Evolutionary conservation across 2,797 vertebrate genomes (phyloP).

Genomic region (Danio choprae): DNA sequence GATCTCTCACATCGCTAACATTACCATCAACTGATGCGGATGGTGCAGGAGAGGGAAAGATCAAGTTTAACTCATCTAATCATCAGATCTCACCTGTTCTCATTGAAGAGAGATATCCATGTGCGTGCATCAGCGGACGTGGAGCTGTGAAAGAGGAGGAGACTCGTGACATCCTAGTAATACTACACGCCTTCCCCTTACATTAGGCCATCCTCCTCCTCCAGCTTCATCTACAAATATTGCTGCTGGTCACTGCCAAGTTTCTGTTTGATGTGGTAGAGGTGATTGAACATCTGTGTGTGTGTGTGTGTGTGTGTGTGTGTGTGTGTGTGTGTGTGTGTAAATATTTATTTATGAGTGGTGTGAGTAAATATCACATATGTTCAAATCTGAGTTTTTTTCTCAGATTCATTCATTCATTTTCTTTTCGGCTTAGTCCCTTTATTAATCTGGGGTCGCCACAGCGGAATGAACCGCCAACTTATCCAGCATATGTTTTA

Average conservation of each 20-base stretch:
- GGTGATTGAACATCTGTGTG: background rate
- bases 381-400: too few species aligned
- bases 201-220: conserved; percentile 11
- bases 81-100: conserved; percentile 25
- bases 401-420: too few species aligned
- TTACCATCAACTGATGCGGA: background rate
- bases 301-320: too few species aligned
- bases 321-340: too few species aligned
- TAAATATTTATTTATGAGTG: too few species aligned
- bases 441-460: too few species aligned
- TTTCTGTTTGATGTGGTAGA: background rate
- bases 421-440: too few species aligned
- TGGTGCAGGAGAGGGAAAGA: background rate
- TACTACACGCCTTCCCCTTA: background rate
- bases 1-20: background rate
- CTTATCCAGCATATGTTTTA: too few species aligned
- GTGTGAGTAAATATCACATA: background rate
- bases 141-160: conserved; percentile 11
- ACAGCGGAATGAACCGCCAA: too few species aligned
- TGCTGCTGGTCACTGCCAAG: background rate
- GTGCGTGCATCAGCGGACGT: conserved; percentile 9
- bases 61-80: background rate
- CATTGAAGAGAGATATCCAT: background rate
- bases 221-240: background rate
- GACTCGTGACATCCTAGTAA: background rate